These are phyloP conservation scores for Pteria penguin DNA, from an alignment of 2,888 invertebrate genomes.

Conservation along the genomic window DNA sequence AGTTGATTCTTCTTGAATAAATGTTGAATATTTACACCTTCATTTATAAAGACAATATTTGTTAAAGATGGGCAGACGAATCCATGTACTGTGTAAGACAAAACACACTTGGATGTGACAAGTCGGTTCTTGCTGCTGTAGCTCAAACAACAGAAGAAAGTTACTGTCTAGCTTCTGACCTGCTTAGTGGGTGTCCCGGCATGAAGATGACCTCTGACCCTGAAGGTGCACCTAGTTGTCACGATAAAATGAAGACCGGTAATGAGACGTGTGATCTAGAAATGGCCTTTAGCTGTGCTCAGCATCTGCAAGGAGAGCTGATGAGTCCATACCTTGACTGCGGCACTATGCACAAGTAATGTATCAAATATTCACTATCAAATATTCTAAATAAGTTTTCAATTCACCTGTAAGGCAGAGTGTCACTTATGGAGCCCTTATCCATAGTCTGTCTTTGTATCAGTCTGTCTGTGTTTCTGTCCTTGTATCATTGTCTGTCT, in stretches of 20 bases:
- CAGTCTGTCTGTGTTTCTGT: no score
- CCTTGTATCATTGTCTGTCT: no score
- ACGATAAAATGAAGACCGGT: background rate
- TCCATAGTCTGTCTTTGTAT: no score
- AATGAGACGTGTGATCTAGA: background rate
- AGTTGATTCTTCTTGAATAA: no score
- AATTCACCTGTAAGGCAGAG: no score
- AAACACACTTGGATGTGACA: constrained; percentile 12
- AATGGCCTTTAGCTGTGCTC: background rate
- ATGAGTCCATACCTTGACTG: constrained; percentile 14
- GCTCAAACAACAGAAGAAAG: background rate
- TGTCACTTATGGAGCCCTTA: no score
- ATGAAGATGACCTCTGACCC: background rate
- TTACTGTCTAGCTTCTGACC: constrained; percentile 15
- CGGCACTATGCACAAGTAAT: constrained; percentile 24
- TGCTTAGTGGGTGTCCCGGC: constrained; percentile 7
- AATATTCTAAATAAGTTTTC: no score
- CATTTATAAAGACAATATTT: no score
- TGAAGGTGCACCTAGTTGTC: constrained; percentile 17
- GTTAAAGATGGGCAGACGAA: background rate
- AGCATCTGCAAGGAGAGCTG: constrained; percentile 19
- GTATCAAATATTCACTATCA: background rate
- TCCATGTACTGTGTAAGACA: constrained; percentile 13
- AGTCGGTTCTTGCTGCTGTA: background rate
- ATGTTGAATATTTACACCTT: no score